phyloP scores from a whole-genome alignment of 2,797 vertebrate species.

The Bradypodion ventrale region DNA sequence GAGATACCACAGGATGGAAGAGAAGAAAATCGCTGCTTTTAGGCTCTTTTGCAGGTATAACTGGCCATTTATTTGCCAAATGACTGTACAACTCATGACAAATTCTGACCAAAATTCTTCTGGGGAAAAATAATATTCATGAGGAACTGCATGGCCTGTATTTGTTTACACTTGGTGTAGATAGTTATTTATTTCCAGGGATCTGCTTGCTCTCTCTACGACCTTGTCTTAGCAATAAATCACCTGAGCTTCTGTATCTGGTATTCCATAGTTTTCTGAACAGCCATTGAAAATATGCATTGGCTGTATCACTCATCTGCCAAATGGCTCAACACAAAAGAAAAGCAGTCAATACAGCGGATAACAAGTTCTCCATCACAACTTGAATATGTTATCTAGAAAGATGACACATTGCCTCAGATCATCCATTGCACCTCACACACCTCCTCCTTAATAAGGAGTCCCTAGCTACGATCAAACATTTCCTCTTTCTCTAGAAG shows the following conservation, averaged over 20 bases:
- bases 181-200: background rate
- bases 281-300: background rate
- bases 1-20: too few relatives aligned
- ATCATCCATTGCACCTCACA: background rate
- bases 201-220: background rate
- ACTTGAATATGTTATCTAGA: background rate
- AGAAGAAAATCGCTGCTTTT: too few relatives aligned
- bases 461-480: background rate
- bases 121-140: too few relatives aligned
- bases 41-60: too few relatives aligned
- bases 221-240: background rate
- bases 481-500: background rate
- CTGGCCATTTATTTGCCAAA: too few relatives aligned
- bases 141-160: too few relatives aligned
- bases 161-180: too few relatives aligned
- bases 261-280: too few relatives aligned
- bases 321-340: background rate
- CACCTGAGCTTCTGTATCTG: background rate
- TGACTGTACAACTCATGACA: too few relatives aligned
- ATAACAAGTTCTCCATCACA: background rate
- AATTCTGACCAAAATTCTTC: too few relatives aligned
- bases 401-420: background rate
- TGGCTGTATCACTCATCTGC: background rate
- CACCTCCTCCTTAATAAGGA: background rate
- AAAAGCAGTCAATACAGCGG: background rate